Base-by-base conservation (phyloP, 2,888 invertebrate species). In the Drosophila diplacantha region DNA sequence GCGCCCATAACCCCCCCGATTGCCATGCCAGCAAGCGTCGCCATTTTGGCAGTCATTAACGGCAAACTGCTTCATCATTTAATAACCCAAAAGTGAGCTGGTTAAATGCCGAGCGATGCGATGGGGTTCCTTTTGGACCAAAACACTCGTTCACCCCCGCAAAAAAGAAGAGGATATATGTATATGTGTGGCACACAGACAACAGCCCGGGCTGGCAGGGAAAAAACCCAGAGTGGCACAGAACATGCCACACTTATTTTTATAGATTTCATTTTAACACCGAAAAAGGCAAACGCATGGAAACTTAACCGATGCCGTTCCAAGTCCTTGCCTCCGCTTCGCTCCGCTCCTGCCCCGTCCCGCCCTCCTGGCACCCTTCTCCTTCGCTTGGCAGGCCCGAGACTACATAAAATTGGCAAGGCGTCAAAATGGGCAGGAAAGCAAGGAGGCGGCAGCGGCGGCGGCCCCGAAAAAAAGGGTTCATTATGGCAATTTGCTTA, bases 11-110 rank as follows among this genome's bases (percentile, higher is more conserved):
- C 31, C 47, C 46, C 26, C 26, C 11, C 52, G 46, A 55, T 69
- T 69, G 68, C 63, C 57, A 35, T 52, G 59, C 49, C 78, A 60
- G 69, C 55, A 59, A 79, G 70, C 73, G 73, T 75, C 61, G 80
- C 80, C 71, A 82, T 80, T 82, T 79, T 80, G 83, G 75, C 80
- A 81, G 81, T 79, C 81, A 81, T 81, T 81, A 81, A 81, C 82
- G 83, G 80, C 78, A 81, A 81, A 81, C 81, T 81, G 81, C 84
- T 81, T 78, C 84, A 83, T 82, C 84, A 81, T 81, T 81, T 81
- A 81, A 83, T 82, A 81, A 83, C 82, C 82, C 82, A 84, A 83
- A 81, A 82, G 84, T 80, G 83, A 83, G 82, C 82, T 81, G 82
- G 84, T 83, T 80, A 80, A 80, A 83, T 83, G 83, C 76, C 77